phyloP scores from a whole-genome alignment of 1,140 invertebrate genomes.

The Drosophila triauraria region DNA sequence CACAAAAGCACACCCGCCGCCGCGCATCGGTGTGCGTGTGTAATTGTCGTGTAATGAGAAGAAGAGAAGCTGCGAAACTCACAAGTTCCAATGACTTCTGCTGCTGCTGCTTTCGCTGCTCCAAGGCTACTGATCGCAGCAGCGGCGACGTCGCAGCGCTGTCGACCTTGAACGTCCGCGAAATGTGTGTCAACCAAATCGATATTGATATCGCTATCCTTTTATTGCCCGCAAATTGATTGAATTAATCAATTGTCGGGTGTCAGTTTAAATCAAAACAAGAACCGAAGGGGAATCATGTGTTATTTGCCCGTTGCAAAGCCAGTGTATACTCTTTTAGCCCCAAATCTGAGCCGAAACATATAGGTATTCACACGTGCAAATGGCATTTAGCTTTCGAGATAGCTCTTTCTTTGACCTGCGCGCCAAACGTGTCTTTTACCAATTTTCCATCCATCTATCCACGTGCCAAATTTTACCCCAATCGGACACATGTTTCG shows the following conservation, averaged over 20 bases:
- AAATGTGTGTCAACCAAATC: slow-evolving; percentile 41
- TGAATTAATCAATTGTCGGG: slow-evolving; percentile 58
- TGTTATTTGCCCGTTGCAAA: background rate
- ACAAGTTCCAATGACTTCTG: slow-evolving; percentile 36
- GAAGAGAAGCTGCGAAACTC: slow-evolving; percentile 22
- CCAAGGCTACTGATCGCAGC: slow-evolving; percentile 34
- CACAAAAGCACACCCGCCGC: slow-evolving; percentile 6
- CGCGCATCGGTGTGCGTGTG: background rate
- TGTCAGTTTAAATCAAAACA: slow-evolving; percentile 25
- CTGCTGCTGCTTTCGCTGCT: background rate
- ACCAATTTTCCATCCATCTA: slow-evolving; percentile 4
- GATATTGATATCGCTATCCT: slow-evolving; percentile 58
- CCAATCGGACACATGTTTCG: background rate
- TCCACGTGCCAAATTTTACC: slow-evolving; percentile 10
- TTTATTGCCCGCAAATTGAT: slow-evolving; percentile 71
- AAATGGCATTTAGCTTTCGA: background rate
- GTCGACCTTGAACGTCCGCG: slow-evolving; percentile 44
- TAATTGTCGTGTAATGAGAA: slow-evolving; percentile 22
- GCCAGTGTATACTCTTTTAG: slow-evolving; percentile 8
- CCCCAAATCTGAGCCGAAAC: background rate
- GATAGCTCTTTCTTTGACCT: background rate
- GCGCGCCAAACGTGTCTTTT: background rate
- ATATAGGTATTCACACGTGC: background rate
- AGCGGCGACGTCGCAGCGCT: slow-evolving; percentile 11
- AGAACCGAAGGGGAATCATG: slow-evolving; percentile 7